Conservation (phyloP, 2,888 invertebrate genomes). For the Salpingus planirostris region DNA sequence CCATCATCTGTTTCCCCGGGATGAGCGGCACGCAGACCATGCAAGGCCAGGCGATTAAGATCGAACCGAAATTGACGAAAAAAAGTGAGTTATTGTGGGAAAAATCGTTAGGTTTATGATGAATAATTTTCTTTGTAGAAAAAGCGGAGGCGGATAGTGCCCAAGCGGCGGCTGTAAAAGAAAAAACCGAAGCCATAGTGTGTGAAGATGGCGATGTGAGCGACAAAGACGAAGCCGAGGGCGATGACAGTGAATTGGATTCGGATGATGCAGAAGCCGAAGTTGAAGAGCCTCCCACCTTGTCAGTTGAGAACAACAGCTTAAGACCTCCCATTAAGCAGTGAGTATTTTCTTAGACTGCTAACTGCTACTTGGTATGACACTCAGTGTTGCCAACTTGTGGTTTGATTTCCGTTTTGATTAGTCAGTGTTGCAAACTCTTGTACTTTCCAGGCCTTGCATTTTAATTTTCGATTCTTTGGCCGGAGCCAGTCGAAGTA, state of each 20-base stretch:
- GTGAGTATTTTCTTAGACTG: conserved; percentile 42
- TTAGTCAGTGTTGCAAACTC: no score
- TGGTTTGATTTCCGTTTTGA: no score
- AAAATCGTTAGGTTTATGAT: conserved; percentile 1
- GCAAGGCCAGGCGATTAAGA: conserved; percentile 53
- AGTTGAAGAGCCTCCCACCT: conserved; percentile 27
- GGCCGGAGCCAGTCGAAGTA: conserved; percentile 68
- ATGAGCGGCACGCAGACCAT: conserved; percentile 62
- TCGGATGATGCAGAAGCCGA: conserved; percentile 45
- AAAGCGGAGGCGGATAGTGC: no score
- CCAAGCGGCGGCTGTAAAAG: conserved; percentile 51
- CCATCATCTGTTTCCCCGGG: conserved; percentile 91
- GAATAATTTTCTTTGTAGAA: conserved; percentile 27
- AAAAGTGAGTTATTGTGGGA: no score
- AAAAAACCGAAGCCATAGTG: conserved; percentile 46
- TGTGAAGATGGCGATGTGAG: conserved; percentile 64
- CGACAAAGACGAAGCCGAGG: conserved; percentile 59
- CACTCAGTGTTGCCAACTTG: conserved; percentile 3
- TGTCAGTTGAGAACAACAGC: conserved; percentile 11
- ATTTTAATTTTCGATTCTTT: conserved; percentile 94
- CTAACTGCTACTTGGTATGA: background rate
- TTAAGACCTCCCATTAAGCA: conserved; percentile 53
- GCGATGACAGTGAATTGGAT: conserved; percentile 64
- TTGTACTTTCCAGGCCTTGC: conserved; percentile 70
- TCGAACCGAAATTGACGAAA: conserved; percentile 36